A percentile compares a stretch with the other conserved stretches of the same genome.
Evolutionary conservation across 2,113 vertebrate genomes (phyloP).

Genomic region (Ciconia maguari): DNA sequence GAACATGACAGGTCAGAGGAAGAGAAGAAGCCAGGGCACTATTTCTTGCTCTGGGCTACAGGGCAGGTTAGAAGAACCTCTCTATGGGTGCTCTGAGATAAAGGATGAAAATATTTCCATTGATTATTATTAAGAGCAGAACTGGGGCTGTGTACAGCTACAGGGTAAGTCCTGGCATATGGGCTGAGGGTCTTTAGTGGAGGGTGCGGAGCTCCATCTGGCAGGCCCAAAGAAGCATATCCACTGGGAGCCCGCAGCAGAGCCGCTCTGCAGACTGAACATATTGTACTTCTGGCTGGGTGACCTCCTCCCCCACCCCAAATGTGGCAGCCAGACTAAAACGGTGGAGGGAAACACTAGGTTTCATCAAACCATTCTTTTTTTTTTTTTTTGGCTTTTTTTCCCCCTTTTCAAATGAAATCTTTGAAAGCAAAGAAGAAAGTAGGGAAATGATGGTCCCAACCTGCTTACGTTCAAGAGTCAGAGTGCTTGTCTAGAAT

Average conservation of each 20-base stretch:
- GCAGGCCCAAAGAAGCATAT: neutral
- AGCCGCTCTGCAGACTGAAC: neutral
- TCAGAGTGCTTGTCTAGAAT: neutral
- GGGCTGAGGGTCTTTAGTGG: neutral
- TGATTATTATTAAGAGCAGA: neutral
- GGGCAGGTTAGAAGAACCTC: neutral
- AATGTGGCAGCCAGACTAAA: slow-evolving; percentile 2
- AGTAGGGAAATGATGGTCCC: neutral
- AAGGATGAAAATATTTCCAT: neutral
- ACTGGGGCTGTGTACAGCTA: neutral
- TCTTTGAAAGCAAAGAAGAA: neutral
- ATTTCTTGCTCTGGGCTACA: neutral
- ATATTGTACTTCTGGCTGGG: neutral
- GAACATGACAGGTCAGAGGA: neutral
- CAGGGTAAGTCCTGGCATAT: neutral
- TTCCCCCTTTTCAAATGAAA: neutral
- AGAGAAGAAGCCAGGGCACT: neutral
- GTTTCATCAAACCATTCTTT: neutral
- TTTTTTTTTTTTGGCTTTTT: neutral
- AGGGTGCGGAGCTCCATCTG: slow-evolving; percentile 9
- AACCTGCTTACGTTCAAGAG: accelerated
- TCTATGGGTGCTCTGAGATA: neutral
- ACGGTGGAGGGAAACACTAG: neutral
- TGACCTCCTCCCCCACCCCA: neutral
- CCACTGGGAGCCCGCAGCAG: neutral